These are phyloP conservation scores for Mormyrops attenuatus DNA, from an alignment of 2,797 vertebrate genomes.

Conservation along the genomic window DNA sequence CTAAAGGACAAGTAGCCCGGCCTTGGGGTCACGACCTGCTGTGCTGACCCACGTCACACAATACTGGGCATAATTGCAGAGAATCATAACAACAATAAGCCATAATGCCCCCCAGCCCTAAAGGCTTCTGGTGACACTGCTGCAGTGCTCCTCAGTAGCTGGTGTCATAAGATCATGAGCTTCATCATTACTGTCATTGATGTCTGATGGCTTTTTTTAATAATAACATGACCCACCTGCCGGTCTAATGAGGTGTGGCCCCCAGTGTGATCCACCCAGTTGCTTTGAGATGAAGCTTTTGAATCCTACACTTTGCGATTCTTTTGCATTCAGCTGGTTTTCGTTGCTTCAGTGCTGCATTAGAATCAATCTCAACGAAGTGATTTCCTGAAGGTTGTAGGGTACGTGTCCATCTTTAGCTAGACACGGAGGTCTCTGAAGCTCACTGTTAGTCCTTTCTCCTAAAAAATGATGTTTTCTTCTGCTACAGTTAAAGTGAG, in stretches of 20 bases:
- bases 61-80: not conserved
- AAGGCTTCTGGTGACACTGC: not conserved
- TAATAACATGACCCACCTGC: not conserved
- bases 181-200: not conserved
- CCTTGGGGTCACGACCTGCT: not conserved
- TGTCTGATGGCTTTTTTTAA: not conserved
- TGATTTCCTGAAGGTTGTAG: not conserved
- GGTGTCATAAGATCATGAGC: conserved; percentile 7
- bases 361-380: not conserved
- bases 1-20: not conserved
- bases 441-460: not conserved
- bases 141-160: not conserved
- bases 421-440: not conserved
- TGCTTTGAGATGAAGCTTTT: not conserved
- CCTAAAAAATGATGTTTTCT: not conserved
- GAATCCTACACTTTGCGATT: not conserved
- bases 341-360: not conserved
- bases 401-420: not conserved
- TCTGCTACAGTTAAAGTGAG: not conserved
- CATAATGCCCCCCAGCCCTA: not conserved
- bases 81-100: not conserved
- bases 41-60: not conserved
- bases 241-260: not conserved
- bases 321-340: not conserved
- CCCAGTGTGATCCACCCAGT: too few relatives aligned